Base-by-base conservation (phyloP, 2,888 invertebrate species). In the Plebejus melissa region DNA sequence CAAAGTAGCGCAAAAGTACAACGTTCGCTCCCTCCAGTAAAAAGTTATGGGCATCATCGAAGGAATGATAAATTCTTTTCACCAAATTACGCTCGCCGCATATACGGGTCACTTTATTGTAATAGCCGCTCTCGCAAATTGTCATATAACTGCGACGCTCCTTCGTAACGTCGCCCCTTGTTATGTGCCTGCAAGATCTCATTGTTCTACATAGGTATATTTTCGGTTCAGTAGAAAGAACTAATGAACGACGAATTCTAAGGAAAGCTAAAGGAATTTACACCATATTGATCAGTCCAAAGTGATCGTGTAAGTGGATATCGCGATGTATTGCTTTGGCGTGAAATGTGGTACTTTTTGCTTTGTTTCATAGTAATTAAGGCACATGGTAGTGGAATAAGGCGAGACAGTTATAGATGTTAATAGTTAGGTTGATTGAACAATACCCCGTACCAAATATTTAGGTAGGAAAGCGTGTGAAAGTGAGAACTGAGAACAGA, bases 21-120 rank as follows among this genome's bases (percentile, higher is more conserved):
- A 96, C 88, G 85, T 94, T 95, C 9, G 95, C 94, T 54, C 95
- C 95, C 89, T 96, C 96, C n/a, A 94, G 90, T 74, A 96, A 85
- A 77, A 95, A 90, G 80, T 94, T 87, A 74, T 86, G 87, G n/a
- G 94, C 88, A 38, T 87, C 89, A 69, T 88, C 87, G 75, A 94
- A 90, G 57, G 91, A 85, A 82, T 95, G 94, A 80, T 95, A 94
- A 77, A 90, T 88, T 74, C 93, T 89, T 77, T 94, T 91, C 50
- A 90, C 88, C 69, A 89, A 83, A 77, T 89, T 86, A 65, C 90
- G 87, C 1, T 91, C 88, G 0, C 91, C 93, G 80, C 94, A 93
- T 71, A 86, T 86, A 70, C 92, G 90, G 22, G 91, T 93, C 36
- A 94, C 86, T 86, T 94, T 93, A 80, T 94, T 90, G 80, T 94